phyloP scores from a whole-genome alignment of 2,113 vertebrate species.

The Coptodon rendalli region DNA sequence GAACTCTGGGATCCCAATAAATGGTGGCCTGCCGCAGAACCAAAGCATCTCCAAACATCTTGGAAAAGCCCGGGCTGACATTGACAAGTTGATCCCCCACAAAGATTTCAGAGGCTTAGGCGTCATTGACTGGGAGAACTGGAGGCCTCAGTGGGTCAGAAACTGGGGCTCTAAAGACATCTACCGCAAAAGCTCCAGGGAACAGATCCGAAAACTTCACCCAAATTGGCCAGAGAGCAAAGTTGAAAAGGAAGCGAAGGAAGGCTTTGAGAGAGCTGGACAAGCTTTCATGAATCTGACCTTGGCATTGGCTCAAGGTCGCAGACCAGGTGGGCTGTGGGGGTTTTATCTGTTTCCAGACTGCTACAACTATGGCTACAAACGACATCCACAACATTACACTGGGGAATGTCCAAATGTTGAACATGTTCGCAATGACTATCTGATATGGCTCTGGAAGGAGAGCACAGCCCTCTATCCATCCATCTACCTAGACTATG shows the following conservation, averaged over 20 bases:
- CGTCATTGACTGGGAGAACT: conserved; percentile 91
- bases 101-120: conserved; percentile 83
- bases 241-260: conserved; percentile 76
- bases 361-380: conserved; percentile 90
- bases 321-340: conserved; percentile 80
- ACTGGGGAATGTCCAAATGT: conserved; percentile 83
- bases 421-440: conserved; percentile 80
- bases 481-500: conserved; percentile 83
- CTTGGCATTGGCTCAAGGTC: conserved; percentile 75
- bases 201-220: conserved; percentile 75
- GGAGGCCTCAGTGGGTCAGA: conserved; percentile 87
- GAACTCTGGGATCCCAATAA: conserved; percentile 68
- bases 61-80: conserved; percentile 78
- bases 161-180: conserved; percentile 86
- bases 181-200: conserved; percentile 82
- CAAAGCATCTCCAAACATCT: conserved; percentile 82
- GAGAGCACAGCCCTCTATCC: conserved; percentile 84
- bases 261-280: conserved; percentile 82
- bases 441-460: conserved; percentile 86
- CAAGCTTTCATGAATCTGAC: conserved; percentile 82
- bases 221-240: conserved; percentile 82
- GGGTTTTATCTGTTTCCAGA: conserved; percentile 91
- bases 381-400: conserved; percentile 75
- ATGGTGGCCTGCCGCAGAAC: conserved; percentile 86
- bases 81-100: conserved; percentile 74